Percentiles rank a stretch among this genome's conserved stretches.
These are phyloP conservation scores for Ochropleura plecta DNA, from an alignment of 2,888 invertebrate species.

Conservation along the genomic window DNA sequence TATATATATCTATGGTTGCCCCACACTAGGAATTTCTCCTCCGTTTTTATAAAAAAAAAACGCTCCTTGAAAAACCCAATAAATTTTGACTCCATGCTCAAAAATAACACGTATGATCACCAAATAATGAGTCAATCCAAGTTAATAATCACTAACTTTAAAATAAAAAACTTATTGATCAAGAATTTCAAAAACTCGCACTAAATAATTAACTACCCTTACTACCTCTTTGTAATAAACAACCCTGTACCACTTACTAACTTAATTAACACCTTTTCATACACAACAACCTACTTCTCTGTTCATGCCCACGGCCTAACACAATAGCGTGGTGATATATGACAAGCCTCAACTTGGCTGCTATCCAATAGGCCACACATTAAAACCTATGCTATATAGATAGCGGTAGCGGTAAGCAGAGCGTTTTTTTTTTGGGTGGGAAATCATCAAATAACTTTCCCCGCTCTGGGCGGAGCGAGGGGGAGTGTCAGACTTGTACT, in stretches of 20 bases:
- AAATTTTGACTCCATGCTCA: too few species aligned
- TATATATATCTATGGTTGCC: too few species aligned
- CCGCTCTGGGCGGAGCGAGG: too few species aligned
- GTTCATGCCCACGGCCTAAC: constrained; percentile 31
- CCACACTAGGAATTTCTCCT: too few species aligned
- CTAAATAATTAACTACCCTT: neutral
- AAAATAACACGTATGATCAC: too few species aligned
- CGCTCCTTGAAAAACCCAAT: too few species aligned
- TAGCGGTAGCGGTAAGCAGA: constrained; percentile 31
- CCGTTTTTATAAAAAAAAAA: too few species aligned
- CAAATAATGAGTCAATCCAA: too few species aligned
- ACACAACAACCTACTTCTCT: constrained; percentile 29
- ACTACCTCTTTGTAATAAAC: constrained; percentile 13
- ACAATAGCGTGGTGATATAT: constrained; percentile 56
- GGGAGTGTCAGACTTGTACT: too few species aligned
- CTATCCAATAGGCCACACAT: constrained; percentile 51
- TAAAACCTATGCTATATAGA: neutral
- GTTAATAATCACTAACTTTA: too few species aligned
- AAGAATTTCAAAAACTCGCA: neutral
- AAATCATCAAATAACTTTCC: too few species aligned
- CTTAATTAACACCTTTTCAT: constrained; percentile 44
- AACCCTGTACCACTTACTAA: constrained; percentile 17
- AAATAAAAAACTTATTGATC: neutral
- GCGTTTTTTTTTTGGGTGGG: neutral
- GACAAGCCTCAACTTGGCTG: constrained; percentile 51